These are phyloP conservation scores for Leucozona laternaria DNA, from an alignment of 2,888 invertebrate genomes.

Conservation along the genomic window DNA sequence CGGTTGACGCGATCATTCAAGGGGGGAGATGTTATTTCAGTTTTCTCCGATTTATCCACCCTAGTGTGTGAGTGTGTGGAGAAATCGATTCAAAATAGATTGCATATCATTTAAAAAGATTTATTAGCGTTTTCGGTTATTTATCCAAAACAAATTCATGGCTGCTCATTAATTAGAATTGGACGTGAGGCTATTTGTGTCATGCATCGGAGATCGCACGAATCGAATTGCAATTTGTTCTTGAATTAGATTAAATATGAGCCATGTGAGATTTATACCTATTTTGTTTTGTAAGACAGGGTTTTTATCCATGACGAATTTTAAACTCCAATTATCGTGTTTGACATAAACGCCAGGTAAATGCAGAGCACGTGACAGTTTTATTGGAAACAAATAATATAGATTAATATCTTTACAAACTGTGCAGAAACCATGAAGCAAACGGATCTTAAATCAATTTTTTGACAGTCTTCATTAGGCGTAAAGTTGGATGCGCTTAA, in stretches of 20 bases:
- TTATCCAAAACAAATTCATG: slow-evolving; percentile 74
- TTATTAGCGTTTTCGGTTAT: slow-evolving; percentile 69
- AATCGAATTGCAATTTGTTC: slow-evolving; percentile 65
- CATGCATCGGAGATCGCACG: slow-evolving; percentile 32
- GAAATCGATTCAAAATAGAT: slow-evolving; percentile 70
- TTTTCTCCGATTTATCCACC: neutral
- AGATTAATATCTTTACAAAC: too few species aligned
- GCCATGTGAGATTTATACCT: neutral
- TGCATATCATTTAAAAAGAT: slow-evolving; percentile 69
- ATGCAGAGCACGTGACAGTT: neutral
- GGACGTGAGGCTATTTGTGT: slow-evolving; percentile 59
- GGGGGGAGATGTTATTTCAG: slow-evolving; percentile 29
- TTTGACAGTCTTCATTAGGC: neutral
- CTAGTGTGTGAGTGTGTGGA: slow-evolving; percentile 18
- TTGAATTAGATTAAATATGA: neutral
- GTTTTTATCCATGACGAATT: neutral
- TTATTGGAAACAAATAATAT: neutral
- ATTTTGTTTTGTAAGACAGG: neutral
- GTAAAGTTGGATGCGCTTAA: neutral
- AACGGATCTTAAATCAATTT: neutral
- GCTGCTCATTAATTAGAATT: slow-evolving; percentile 66
- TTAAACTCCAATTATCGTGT: neutral
- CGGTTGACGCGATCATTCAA: neutral
- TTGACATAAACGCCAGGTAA: neutral
- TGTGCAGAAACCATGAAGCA: neutral